Evolutionary conservation across 2,888 invertebrate species (phyloP), one percentile per base, ranked within the genome.

Genomic region (Brenthis ino): DNA sequence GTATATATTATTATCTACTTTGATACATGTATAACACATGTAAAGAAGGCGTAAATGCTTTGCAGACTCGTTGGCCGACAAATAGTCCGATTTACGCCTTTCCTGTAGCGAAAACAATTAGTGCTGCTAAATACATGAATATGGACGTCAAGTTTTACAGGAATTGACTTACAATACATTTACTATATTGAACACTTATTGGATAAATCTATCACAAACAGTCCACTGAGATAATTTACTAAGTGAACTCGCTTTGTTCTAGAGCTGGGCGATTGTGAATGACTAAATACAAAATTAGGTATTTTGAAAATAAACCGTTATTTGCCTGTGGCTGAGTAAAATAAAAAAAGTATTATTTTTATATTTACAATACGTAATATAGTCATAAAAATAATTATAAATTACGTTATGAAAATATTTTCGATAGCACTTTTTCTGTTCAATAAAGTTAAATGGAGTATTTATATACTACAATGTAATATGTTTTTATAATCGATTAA

Each of bases 181-280:
- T 86, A 86, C 82, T 88, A 87, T 84, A 85, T 85, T 91, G 92
- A 92, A 93, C 92, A 93, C 92, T 91, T 92, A 93, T 84, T 85
- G 91, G 91, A 91, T 92, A 92, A 87, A 88, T 86, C 89, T 91
- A 92, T 91, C 91, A 92, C 91, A 92, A 87, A 88, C 82, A 88
- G 87, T 88, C 85, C 89, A 87, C 87, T 90, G 92, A 92, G 91
- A 91, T 92, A 89, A 87, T 89, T 85, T 80, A 88, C 85, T 88
- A 82, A 85, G 85, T 84, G 83, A 86, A 87, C 82, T 82, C 80
- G 77, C 72, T 74, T 74, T 84, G 84, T 60, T 63, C 53, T 54
- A 43, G 54, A 63, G 63, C 51, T 63, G 63, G 20, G 53, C 12
- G 53, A 63, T 63, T 63, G 16, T 37, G n/a, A 51, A 63, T 37